Percentiles rank a stretch among this genome's conserved stretches.
phyloP scores from a whole-genome alignment of 2,888 invertebrate species.

The Agrypnus murinus region DNA sequence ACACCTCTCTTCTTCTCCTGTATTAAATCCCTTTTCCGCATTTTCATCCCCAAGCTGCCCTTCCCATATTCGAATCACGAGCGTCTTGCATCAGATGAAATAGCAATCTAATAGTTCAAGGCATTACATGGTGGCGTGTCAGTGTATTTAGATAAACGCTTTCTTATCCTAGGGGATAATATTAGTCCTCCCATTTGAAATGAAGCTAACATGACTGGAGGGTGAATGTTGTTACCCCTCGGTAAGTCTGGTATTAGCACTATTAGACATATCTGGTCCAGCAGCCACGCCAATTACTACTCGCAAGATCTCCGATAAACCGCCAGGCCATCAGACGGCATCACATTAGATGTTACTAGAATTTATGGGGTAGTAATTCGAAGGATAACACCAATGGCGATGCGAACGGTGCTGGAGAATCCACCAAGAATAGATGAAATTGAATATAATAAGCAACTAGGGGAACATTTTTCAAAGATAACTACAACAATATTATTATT shows the following conservation, averaged over 20 bases:
- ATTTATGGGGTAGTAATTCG: constrained; percentile 41
- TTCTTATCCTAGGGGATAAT: constrained; percentile 66
- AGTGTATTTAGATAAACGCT: constrained; percentile 65
- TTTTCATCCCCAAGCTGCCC: constrained; percentile 29
- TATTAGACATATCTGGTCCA: constrained; percentile 67
- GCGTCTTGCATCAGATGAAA: constrained; percentile 38
- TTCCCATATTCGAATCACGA: constrained; percentile 41
- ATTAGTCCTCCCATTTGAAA: constrained; percentile 66
- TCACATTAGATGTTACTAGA: constrained; percentile 42
- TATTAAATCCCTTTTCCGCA: constrained; percentile 34
- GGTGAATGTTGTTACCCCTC: constrained; percentile 58
- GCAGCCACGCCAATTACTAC: constrained; percentile 67
- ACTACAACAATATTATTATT: not conserved
- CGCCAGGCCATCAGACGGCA: constrained; percentile 28
- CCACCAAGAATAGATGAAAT: not conserved
- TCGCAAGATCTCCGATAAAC: constrained; percentile 44
- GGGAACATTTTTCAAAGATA: not conserved
- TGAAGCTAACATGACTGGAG: constrained; percentile 64
- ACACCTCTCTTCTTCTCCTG: constrained; percentile 5
- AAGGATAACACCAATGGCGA: constrained; percentile 11
- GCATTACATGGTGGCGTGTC: constrained; percentile 54
- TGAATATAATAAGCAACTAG: constrained; percentile 4
- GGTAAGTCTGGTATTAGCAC: constrained; percentile 64
- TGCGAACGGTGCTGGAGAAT: constrained; percentile 8
- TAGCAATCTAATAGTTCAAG: constrained; percentile 46